Base-by-base conservation (phyloP, 2,888 invertebrate species). In the Geophilus truncorum region DNA sequence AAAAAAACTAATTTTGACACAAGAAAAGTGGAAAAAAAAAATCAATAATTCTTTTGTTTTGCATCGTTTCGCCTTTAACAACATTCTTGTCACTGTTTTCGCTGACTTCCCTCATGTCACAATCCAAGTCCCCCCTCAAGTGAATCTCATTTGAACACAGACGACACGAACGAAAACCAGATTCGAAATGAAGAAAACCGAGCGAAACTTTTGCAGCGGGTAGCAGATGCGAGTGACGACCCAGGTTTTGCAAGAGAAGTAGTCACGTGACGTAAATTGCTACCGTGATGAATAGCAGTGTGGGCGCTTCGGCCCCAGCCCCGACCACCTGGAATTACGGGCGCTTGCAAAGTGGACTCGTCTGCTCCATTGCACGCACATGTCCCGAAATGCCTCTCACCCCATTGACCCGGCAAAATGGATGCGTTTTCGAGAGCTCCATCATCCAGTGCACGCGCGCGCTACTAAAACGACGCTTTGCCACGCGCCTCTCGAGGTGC, bases 371-470 rank as follows among this genome's bases (percentile, higher is more conserved):
- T 62, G 57, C 23, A 21, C 57, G 57, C 57, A 62, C 57, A 62
- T 62, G 57, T 62, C 57, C 21, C 57, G 57, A 62, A 62, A 62
- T 62, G 57, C 57, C 57, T 62, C 57, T 62, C 57, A 62, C 57
- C 57, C 57, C 57, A 62, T 62, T 62, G 57, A 62, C 57, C 57
- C 57, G 57, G 23, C 57, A 62, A 62, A 62, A 62, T 62, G 18
- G 57, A 62, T 62, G 57, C 57, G 57, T 62, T 62, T 62, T 62
- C 21, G 21, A 62, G 57, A 62, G 57, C 57, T 62, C 57, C 57
- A 62, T 62, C 57, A 62, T 62, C 57, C 57, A 62, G 57, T 62
- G 57, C 57, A 62, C 57, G 57, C 57, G 57, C 57, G 57, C 57
- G 57, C 57, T 62, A 62, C 57, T 62, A 62, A 62, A 62, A 62